A percentile compares a stretch with the other conserved stretches of the same genome.
These are phyloP conservation scores for Hylomyscus alleni DNA, from an alignment of 2,797 vertebrate species.

Conservation along the genomic window DNA sequence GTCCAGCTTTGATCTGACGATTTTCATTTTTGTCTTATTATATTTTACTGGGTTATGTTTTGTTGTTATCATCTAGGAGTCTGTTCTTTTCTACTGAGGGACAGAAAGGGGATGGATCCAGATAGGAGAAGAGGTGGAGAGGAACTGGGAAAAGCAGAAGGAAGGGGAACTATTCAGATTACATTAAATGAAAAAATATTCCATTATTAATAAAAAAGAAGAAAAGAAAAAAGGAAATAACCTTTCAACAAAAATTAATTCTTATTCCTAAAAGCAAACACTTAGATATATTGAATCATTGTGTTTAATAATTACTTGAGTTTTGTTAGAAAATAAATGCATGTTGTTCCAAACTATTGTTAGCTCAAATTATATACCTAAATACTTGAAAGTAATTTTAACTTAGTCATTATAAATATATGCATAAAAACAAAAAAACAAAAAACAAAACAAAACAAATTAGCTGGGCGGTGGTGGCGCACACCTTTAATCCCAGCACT, in stretches of 20 bases:
- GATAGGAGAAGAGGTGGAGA: neutral
- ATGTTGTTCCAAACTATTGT: neutral
- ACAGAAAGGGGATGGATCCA: neutral
- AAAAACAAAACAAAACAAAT: too few species aligned
- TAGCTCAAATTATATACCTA: neutral
- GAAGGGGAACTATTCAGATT: neutral
- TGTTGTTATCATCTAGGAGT: too few species aligned
- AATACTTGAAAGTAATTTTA: neutral
- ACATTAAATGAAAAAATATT: neutral
- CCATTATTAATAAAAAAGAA: too few species aligned
- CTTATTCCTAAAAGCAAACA: neutral
- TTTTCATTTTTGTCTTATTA: neutral
- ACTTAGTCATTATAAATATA: neutral
- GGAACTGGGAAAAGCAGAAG: neutral
- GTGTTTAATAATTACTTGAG: neutral
- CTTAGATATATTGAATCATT: neutral
- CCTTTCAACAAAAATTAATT: neutral
- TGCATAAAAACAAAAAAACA: too few species aligned
- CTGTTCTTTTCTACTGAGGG: neutral
- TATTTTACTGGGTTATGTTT: neutral
- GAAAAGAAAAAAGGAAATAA: neutral
- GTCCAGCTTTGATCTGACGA: neutral
- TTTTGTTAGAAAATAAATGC: constrained; percentile 17
- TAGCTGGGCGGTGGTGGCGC: too few species aligned
- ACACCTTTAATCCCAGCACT: too few species aligned